Base-by-base conservation (phyloP, 1,140 invertebrate species). In the Heliothis virescens region DNA sequence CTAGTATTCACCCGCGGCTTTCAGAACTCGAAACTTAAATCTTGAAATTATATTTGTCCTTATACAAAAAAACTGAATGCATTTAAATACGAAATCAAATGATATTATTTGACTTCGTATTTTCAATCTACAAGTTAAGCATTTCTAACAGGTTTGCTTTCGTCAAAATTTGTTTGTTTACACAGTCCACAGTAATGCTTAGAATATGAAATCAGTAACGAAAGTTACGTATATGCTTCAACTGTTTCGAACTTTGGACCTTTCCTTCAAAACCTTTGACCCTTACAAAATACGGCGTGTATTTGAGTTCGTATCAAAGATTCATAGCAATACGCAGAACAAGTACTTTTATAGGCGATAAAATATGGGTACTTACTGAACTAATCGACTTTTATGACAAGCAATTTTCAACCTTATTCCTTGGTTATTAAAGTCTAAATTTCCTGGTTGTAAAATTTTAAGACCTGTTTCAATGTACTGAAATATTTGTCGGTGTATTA, bases 201-300 rank as follows among this genome's bases (percentile, higher is more conserved):
- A 41, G 34, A 41, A 41, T 41, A 41, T 41, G 34, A 7, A 41
- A 41, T 41, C 34, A 53, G 13, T 53, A 53, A 21, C 16, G 10
- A 15, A 18, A 21, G 18, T 18, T 18, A 57, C n/a, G 18, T 26
- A 59, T 9, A 21, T 62, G 26, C 11, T 12, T 62, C 26, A 4
- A 26, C 18, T 29, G 13, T 5, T 29, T 26, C 26, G 26, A 47
- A 69, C 41, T 34, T 53, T 5, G 7, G 47, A 69, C 48, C 48
- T 41, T 73, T 57, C 26, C 13, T 73, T 57, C 9, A 59, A 73
- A 73, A 18, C 21, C 71, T 55, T 73, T 73, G 53, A 15, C 29
- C 16, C 71, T 60, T 26, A 18, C 1, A 69, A 52, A 21, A 69
- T 26, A 50, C 47, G 12, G 11, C 1, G 47, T 69, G 1, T 63